Base-by-base conservation (phyloP, 1,140 invertebrate species). In the Trichoplusia ni region DNA sequence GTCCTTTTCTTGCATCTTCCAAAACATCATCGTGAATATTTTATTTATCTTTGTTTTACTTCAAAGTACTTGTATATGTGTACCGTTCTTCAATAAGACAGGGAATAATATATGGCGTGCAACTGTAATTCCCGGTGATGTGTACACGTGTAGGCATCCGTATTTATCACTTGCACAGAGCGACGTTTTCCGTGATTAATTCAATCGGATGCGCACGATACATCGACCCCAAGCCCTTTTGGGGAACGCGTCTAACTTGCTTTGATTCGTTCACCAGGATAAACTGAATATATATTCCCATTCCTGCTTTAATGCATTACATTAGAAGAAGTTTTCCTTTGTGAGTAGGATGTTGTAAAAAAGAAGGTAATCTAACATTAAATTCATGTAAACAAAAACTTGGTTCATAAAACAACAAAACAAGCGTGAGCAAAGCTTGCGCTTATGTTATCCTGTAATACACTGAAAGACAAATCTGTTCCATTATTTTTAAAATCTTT, bases 401-500 rank as follows among this genome's bases (percentile, higher is more conserved):
- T n/a, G 23, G 31, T 8, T 11, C 38, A 44, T 25, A 21, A 14
- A 58, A 44, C 42, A 21, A 58, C 38, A 58, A 44, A 58, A 33
- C 27, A 47, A 42, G 29, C 27, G 35, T 27, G 11, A 31, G 25
- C 33, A 14, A 33, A 64, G 27, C 58, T 75, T 67, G 62, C 53
- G 61, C 73, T 71, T 74, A 75, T 74, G 77, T 79, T 77, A 74
- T 72, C 74, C 69, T 73, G 69, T 75, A 75, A 79, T 79, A 81
- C 71, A 81, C 68, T 83, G 72, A 72, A 73, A 74, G 79, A 87
- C 77, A 83, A 87, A 84, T 77, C 75, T 75, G 71, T 76, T 77
- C 69, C 71, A 80, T 81, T 73, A 75, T 82, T 85, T 87, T 85
- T 81, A 83, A 85, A 87, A 73, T 81, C 75, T 83, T 72, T 79